Evolutionary conservation across 2,113 vertebrate genomes (phyloP), one percentile per base, ranked within the genome.

Genomic region (Pelecanoides urinatrix): DNA sequence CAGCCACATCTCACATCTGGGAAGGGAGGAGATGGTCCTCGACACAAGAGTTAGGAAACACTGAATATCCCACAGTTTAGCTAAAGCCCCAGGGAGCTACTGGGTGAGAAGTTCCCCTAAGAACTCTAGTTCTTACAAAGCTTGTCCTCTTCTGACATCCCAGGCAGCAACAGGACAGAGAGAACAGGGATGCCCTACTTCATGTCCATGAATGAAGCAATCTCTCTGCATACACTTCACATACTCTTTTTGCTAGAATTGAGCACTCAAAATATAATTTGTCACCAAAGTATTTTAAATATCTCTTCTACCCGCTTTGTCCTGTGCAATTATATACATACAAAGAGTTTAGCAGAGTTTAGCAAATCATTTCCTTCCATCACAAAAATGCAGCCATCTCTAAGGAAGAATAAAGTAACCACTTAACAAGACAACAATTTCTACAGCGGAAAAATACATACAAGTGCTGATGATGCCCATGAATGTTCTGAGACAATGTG

Each of bases 41-140:
- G 13, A 90, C 94, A 85, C 91, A 12, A 29, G 66, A 94, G 70
- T 3, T 95, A 80, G 84, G 96, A 90, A 97, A 93, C 4, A 36
- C 52, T 45, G 61, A 82, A 22, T 72, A 96, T 93, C 96, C 94
- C 96, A 95, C 85, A 94, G 93, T 58, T 88, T 26, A 79, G 86
- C 81, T 53, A 76, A 94, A 93, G 74, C 92, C 58, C 87, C 58
- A 25, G 82, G 94, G 96, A 96, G 23, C 47, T 65, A 18, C 52
- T 91, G 94, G 92, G 56, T 61, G 88, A 90, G 72, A 93, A 86
- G 13, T 65, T 84, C 65, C 52, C 40, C 40, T 49, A 71, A 78
- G 68, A 94, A 88, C 34, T 86, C 72, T 29, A 38, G 11, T 49
- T 82, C 52, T 53, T 93, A 49, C 6, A 75, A 56, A 56, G 29